Percentiles rank a stretch among this genome's conserved stretches.
Conservation (phyloP, 2,797 vertebrate species). For the Labroides dimidiatus region DNA sequence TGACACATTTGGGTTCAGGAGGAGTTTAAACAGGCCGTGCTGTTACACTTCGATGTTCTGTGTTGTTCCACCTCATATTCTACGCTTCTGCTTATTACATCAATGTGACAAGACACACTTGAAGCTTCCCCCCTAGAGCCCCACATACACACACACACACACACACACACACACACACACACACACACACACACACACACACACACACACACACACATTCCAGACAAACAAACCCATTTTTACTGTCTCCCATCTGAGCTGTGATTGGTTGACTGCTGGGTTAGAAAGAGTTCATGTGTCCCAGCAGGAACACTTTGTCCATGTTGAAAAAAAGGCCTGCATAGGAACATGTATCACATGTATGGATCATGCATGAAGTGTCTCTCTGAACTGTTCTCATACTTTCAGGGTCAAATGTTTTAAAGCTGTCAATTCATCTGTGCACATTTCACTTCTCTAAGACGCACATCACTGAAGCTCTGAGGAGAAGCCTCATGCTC, state of each 20-base stretch:
- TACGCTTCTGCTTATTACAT: conserved; percentile 20
- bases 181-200: background rate
- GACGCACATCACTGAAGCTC: conserved; percentile 38
- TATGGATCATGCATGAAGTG: conserved; percentile 21
- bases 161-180: background rate
- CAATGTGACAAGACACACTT: conserved; percentile 38
- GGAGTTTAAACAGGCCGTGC: conserved; percentile 36
- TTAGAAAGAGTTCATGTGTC: conserved; percentile 46
- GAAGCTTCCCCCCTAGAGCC: background rate
- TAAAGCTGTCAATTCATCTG: conserved; percentile 38
- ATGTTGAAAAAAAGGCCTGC: conserved; percentile 4
- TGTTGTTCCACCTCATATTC: conserved; percentile 38
- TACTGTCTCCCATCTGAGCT: conserved; percentile 10
- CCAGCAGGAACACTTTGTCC: conserved; percentile 34
- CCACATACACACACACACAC: background rate
- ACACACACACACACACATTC: background rate
- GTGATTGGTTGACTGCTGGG: conserved; percentile 32
- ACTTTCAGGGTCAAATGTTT: conserved; percentile 13
- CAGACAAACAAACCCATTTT: conserved; percentile 14
- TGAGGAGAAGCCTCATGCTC: conserved; percentile 25
- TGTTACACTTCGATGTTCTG: conserved; percentile 7
- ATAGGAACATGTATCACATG: background rate
- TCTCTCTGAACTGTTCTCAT: conserved; percentile 18
- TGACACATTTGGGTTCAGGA: conserved; percentile 36
- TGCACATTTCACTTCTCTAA: conserved; percentile 37